Percentiles rank a stretch among this genome's conserved stretches.
Evolutionary conservation across 1,140 invertebrate genomes (phyloP).

Genomic region (Harpegnathos saltator): DNA sequence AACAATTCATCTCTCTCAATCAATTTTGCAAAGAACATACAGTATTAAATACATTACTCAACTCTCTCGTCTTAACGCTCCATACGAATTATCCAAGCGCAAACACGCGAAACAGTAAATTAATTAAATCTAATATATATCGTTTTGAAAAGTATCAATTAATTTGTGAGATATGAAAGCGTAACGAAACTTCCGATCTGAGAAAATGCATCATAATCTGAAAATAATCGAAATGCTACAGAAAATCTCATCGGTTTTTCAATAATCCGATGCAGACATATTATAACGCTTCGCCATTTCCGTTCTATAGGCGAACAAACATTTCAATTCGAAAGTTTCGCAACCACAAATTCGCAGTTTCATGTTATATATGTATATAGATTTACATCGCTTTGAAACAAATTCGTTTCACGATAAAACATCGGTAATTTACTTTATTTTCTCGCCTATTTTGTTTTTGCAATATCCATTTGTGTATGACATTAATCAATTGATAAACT

Average conservation of each 20-base stretch:
- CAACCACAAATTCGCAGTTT: background rate
- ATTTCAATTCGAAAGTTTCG: conserved; percentile 14
- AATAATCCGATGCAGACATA: background rate
- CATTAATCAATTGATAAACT: conserved; percentile 49
- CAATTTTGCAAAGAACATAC: conserved; percentile 10
- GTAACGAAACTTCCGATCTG: background rate
- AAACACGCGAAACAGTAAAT: conserved; percentile 12
- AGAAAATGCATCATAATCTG: background rate
- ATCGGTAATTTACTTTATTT: conserved; percentile 40
- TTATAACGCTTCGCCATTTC: conserved; percentile 22
- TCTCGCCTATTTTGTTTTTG: conserved; percentile 17
- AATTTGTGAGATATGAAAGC: background rate
- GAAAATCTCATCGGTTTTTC: background rate
- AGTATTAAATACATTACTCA: conserved; percentile 27
- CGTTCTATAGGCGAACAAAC: conserved; percentile 21
- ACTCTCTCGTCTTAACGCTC: conserved; percentile 27
- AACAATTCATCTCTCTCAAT: background rate
- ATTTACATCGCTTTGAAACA: background rate
- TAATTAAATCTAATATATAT: conserved; percentile 9
- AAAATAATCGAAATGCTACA: background rate
- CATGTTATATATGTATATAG: too few relatives aligned
- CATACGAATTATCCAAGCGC: conserved; percentile 29
- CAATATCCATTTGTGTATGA: conserved; percentile 23
- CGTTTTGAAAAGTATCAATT: background rate
- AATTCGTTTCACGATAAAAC: conserved; percentile 35